A percentile compares a stretch with the other conserved stretches of the same genome.
phyloP scores from a whole-genome alignment of 2,113 vertebrate genomes.

The Rhinolophus sinicus region DNA sequence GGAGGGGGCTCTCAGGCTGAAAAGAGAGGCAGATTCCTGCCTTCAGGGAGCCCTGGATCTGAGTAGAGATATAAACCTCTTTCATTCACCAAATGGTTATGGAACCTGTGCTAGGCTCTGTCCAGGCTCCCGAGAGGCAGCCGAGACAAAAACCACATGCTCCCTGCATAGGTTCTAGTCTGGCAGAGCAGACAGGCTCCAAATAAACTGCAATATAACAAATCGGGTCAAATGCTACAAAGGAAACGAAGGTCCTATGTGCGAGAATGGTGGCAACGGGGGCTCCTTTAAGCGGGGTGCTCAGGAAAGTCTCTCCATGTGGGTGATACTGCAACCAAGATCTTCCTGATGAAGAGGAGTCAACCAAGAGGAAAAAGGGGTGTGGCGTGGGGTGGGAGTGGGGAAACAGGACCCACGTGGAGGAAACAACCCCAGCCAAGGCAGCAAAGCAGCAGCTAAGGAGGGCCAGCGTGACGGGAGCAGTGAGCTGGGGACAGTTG shows the following conservation, averaged over 20 bases:
- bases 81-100: not conserved
- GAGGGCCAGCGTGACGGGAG: not conserved
- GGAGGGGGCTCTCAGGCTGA: not conserved
- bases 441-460: not conserved
- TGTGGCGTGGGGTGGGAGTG: fast-evolving
- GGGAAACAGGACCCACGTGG: not conserved
- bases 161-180: not conserved
- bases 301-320: not conserved
- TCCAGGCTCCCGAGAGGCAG: fast-evolving
- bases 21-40: not conserved
- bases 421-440: not conserved
- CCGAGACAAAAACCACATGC: not conserved
- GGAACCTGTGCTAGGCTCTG: not conserved
- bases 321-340: not conserved
- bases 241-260: not conserved
- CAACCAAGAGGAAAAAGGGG: not conserved
- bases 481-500: fast-evolving
- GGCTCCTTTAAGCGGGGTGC: not conserved
- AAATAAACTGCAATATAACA: not conserved
- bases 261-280: not conserved
- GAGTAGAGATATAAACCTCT: not conserved
- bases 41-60: not conserved
- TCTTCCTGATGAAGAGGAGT: not conserved
- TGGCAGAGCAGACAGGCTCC: not conserved
- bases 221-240: not conserved